Evolutionary conservation across 2,888 invertebrate species (phyloP), one percentile per base, ranked within the genome.

Genomic region (Calameuta filiformis): DNA sequence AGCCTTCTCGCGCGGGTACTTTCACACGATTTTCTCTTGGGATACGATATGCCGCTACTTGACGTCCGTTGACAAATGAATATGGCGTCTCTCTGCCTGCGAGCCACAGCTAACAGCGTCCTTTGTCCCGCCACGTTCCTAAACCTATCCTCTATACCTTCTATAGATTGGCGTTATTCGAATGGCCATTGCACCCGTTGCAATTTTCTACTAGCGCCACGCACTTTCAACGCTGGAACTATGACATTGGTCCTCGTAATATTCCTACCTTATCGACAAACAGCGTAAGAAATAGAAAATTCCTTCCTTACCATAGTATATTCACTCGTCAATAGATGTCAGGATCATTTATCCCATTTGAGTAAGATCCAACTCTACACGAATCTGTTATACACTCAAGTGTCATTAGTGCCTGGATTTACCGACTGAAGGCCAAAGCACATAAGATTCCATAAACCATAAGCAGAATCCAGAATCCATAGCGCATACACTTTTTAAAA

Each of bases 61-160:
- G 84, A 83, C 84, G 88, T 87, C 85, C 89, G 87, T 89, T 89
- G 87, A 89, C 87, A 88, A 89, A 86, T 87, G 85, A 88, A 88
- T 83, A 88, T 88, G 88, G 88, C 88, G 87, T 87, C 87, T 73
- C 69, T 83, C 79, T 84, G 85, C 83, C 75, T 85, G 84, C 88
- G 83, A 83, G 77, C 73, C 35, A 69, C 68, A 73, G 75, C 68
- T 77, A 80, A 82, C 77, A 83, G 88, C 87, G 87, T 87, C 88
- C 86, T 87, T 87, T 86, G 86, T 87, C 83, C 85, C 81, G 78
- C 79, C 31, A 81, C 79, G 85, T 87, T 87, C 85, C 23, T 69
- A 75, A 83, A 86, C 71, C 73, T 84, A 84, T 83, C 81, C 23
- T 73, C 23, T 56, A 23, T 56, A 56, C 56, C 56, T 56, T 23